These are phyloP conservation scores for Dioctria rufipes DNA, from an alignment of 2,888 invertebrate genomes.

Conservation along the genomic window DNA sequence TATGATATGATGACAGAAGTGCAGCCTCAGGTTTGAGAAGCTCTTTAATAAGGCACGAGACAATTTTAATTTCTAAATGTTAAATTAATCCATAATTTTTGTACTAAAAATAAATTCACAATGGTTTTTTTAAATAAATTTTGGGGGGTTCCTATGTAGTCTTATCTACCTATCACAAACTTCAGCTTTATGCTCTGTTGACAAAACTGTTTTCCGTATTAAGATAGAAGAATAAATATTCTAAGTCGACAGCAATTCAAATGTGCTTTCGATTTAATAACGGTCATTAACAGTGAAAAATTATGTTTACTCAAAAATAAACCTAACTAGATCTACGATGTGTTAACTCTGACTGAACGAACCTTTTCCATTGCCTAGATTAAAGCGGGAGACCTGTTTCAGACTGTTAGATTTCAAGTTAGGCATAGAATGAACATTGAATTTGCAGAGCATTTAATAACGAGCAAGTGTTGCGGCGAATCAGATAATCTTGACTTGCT, in stretches of 20 bases:
- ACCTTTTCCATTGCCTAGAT: slow-evolving; percentile 4
- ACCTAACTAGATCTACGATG: slow-evolving; percentile 21
- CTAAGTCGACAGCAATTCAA: background rate
- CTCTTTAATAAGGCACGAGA: no score
- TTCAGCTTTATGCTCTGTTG: no score
- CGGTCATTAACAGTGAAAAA: slow-evolving; percentile 16
- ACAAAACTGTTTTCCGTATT: no score
- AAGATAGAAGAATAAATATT: background rate
- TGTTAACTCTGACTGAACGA: background rate
- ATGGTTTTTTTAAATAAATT: no score
- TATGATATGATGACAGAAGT: no score
- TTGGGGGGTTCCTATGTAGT: no score
- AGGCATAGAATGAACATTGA: slow-evolving; percentile 17
- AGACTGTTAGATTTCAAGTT: slow-evolving; percentile 49
- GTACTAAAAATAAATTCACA: no score
- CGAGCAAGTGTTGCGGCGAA: slow-evolving; percentile 11
- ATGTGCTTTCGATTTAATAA: slow-evolving; percentile 3
- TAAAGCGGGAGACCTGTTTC: slow-evolving; percentile 40
- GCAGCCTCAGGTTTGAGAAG: no score
- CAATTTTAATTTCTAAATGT: no score
- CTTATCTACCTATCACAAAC: no score
- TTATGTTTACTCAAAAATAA: background rate
- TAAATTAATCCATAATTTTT: no score
- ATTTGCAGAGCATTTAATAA: slow-evolving; percentile 25
- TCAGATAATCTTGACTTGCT: slow-evolving; percentile 21